Evolutionary conservation across 2,113 vertebrate genomes (phyloP).

Genomic region (Passer domesticus): DNA sequence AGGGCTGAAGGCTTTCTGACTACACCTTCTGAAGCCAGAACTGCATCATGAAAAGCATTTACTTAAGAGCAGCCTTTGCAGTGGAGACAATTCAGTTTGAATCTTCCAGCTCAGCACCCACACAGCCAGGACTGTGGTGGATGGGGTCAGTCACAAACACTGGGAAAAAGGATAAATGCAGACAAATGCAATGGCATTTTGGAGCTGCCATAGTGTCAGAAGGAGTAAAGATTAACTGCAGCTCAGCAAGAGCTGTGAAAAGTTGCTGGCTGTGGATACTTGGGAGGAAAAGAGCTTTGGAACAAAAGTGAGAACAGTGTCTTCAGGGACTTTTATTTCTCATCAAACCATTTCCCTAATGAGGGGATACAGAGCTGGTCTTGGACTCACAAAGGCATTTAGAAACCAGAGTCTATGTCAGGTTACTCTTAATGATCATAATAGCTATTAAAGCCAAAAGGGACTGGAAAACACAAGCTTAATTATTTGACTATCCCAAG

Average conservation of each 20-base stretch:
- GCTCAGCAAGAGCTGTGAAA: neutral
- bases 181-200: neutral
- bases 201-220: neutral
- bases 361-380: neutral
- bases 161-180: neutral
- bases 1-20: neutral
- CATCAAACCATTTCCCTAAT: neutral
- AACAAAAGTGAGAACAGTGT: neutral
- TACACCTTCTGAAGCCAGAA: neutral
- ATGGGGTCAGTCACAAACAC: neutral
- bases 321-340: neutral
- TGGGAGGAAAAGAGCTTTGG: neutral
- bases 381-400: neutral
- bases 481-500: conserved; percentile 29
- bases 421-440: neutral
- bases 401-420: neutral
- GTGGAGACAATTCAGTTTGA: neutral
- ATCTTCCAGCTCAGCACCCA: neutral
- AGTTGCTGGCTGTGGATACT: neutral
- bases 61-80: neutral
- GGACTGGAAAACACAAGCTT: conserved; percentile 24
- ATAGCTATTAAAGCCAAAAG: conserved; percentile 25
- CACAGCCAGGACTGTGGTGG: neutral
- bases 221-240: neutral
- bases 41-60: neutral